Evolutionary conservation across 2,797 vertebrate genomes (phyloP).

Genomic region (Anisognathus igniventris): DNA sequence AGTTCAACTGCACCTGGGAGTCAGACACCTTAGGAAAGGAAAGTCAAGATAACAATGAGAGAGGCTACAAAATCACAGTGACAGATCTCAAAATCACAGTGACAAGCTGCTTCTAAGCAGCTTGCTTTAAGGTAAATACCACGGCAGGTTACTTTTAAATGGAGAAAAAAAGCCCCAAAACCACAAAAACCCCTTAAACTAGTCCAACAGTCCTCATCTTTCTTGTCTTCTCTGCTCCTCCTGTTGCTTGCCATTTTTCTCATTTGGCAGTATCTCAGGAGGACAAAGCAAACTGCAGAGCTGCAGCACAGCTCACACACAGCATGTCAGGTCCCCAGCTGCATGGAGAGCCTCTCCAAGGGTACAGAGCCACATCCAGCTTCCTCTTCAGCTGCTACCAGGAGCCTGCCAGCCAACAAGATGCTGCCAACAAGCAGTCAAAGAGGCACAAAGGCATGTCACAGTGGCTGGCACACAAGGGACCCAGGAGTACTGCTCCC

Average conservation of each 20-base stretch:
- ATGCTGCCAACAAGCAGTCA: neutral
- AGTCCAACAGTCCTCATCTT: neutral
- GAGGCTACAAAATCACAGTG: neutral
- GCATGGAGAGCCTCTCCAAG: neutral
- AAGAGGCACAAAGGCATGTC: neutral
- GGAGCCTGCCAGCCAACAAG: neutral
- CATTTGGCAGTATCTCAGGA: neutral
- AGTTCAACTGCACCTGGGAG: neutral
- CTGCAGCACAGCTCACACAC: neutral
- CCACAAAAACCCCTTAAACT: neutral
- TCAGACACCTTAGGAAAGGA: neutral
- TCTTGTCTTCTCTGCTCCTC: neutral
- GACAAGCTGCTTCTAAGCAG: neutral
- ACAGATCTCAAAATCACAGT: too few relatives aligned
- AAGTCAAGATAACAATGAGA: neutral
- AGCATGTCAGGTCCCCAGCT: neutral
- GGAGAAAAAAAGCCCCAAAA: fast-evolving
- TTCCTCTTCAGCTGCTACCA: neutral
- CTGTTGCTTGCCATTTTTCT: neutral
- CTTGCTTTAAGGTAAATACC: too few relatives aligned
- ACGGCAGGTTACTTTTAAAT: too few relatives aligned
- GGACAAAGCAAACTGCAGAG: neutral
- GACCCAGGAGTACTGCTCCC: neutral
- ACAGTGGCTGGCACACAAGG: neutral
- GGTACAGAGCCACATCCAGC: neutral